Evolutionary conservation across 2,797 vertebrate species (phyloP).

Genomic region (Streptopelia turtur): DNA sequence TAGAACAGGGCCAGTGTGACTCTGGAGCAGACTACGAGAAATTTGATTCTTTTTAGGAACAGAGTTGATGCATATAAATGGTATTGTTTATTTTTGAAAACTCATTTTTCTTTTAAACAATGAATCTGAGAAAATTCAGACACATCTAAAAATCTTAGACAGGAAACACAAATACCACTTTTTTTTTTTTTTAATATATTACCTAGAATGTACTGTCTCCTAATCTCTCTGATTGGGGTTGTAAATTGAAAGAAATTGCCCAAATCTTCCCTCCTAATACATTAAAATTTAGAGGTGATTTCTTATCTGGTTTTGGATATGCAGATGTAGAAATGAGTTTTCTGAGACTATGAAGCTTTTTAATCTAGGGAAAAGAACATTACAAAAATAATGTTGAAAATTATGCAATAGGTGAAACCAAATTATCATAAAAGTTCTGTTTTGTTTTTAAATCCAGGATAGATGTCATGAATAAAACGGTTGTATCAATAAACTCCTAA

Average conservation of each 20-base stretch:
- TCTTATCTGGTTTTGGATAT: background rate
- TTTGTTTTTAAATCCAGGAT: background rate
- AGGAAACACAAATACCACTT: background rate
- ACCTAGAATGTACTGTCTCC: background rate
- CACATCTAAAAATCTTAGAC: background rate
- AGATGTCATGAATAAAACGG: background rate
- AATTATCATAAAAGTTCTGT: background rate
- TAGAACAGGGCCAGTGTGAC: background rate
- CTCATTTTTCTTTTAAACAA: background rate
- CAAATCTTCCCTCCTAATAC: background rate
- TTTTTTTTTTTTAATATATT: fast-evolving
- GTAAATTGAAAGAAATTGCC: background rate
- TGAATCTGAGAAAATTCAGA: background rate
- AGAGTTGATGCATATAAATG: background rate
- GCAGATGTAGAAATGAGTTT: background rate
- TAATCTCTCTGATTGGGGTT: background rate
- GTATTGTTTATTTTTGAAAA: background rate
- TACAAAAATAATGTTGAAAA: background rate
- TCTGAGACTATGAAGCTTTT: background rate
- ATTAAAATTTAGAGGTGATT: background rate
- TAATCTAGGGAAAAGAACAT: background rate
- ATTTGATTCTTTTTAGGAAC: background rate
- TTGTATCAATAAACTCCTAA: background rate
- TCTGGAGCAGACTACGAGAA: background rate
- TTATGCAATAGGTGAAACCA: background rate